phyloP scores from a whole-genome alignment of 2,113 vertebrate genomes.

The Chiloscyllium plagiosum region DNA sequence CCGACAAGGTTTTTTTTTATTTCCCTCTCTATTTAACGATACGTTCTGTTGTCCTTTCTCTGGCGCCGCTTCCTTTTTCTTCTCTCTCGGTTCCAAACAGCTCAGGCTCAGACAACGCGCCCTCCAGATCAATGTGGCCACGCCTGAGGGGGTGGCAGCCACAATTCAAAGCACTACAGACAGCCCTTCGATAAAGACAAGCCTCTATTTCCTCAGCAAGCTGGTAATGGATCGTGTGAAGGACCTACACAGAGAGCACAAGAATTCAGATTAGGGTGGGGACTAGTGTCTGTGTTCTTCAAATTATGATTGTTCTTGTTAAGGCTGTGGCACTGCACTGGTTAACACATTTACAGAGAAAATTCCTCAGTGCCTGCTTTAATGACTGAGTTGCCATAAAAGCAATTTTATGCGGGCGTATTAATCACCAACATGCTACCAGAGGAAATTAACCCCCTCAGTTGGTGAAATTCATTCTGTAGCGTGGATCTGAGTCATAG shows the following conservation, averaged over 20 bases:
- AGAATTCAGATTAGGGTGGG: not conserved
- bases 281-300: not conserved
- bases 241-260: not conserved
- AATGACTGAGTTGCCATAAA: not conserved
- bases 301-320: not conserved
- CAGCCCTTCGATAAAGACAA: not conserved
- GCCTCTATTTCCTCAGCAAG: not conserved
- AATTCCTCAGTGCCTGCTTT: not conserved
- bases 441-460: not conserved
- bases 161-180: not conserved
- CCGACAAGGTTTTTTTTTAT: not conserved
- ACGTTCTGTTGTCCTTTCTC: not conserved
- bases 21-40: not conserved
- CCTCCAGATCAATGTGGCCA: constrained; percentile 20
- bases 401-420: not conserved
- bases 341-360: not conserved
- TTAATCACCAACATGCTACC: not conserved
- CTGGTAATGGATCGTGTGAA: not conserved
- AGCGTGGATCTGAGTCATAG: not conserved
- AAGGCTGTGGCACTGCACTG: not conserved
- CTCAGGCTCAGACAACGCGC: not conserved
- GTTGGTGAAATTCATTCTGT: not conserved
- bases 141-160: constrained; percentile 10
- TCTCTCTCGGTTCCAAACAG: not conserved
- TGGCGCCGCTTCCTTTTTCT: not conserved